phyloP scores from a whole-genome alignment of 2,888 invertebrate genomes.

The Andrena camellia region DNA sequence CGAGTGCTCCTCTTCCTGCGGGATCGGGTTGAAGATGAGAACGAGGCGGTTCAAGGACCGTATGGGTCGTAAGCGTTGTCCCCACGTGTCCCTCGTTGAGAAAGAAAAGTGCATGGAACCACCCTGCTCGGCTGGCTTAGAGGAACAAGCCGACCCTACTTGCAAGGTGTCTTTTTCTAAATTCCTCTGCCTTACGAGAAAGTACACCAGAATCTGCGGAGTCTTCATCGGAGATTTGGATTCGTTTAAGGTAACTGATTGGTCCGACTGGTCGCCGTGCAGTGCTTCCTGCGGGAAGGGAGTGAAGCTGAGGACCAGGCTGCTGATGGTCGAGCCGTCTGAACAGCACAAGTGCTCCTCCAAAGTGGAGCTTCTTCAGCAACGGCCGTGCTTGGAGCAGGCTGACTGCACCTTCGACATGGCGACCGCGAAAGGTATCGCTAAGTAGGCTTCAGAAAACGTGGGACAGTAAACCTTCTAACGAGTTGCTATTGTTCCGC shows the following conservation, averaged over 20 bases:
- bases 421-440: constrained; percentile 91
- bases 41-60: constrained; percentile 89
- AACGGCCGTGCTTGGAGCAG: constrained; percentile 89
- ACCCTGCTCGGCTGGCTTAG: constrained; percentile 87
- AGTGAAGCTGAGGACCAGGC: constrained; percentile 90
- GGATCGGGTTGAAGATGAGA: constrained; percentile 91
- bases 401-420: constrained; percentile 90
- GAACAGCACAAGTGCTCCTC: constrained; percentile 89
- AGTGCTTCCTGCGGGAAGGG: constrained; percentile 95
- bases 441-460: neutral
- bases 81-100: constrained; percentile 91
- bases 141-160: constrained; percentile 87
- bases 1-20: constrained; percentile 95
- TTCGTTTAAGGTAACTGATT: constrained; percentile 89
- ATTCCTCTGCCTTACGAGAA: neutral
- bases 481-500: neutral
- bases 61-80: constrained; percentile 93
- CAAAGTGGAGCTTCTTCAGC: constrained; percentile 91
- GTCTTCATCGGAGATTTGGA: neutral
- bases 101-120: constrained; percentile 93
- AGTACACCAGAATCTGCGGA: neutral
- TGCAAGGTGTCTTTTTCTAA: constrained; percentile 85
- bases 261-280: constrained; percentile 97
- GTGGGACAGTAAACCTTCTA: neutral
- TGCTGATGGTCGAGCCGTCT: constrained; percentile 89